Percentiles rank a stretch among this genome's conserved stretches.
Evolutionary conservation across 64 coral and sea anemone species (phyloP).

Genomic region (Dendronephthya gigantea): DNA sequence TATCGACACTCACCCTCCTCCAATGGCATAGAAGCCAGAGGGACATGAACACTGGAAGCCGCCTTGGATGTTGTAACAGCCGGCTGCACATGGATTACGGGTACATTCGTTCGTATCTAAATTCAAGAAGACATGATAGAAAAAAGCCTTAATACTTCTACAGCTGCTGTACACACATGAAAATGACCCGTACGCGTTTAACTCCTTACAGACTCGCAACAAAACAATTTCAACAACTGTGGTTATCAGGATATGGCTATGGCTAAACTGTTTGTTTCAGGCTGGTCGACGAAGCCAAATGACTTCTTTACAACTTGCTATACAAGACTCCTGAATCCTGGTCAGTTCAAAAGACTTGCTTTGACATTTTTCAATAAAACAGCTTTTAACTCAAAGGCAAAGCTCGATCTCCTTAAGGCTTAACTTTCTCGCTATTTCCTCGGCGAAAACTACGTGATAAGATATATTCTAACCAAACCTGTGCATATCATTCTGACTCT

Average conservation of each 20-base stretch:
- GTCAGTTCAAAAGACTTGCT: no score
- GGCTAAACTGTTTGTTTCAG: no score
- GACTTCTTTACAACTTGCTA: no score
- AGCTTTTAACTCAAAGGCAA: background rate
- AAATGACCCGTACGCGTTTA: background rate
- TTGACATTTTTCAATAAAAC: no score
- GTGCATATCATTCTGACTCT: background rate
- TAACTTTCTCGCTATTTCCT: no score
- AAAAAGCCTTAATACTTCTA: background rate
- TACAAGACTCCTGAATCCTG: no score
- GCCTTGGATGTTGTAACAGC: background rate
- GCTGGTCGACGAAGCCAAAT: no score
- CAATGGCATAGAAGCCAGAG: background rate
- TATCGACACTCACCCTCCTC: background rate
- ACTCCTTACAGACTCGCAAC: no score
- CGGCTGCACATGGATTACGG: background rate
- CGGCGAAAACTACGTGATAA: background rate
- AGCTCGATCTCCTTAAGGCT: background rate
- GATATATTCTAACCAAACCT: background rate
- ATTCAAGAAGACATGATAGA: background rate
- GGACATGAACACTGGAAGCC: slow-evolving; percentile 11
- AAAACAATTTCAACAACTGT: no score
- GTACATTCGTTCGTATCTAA: background rate
- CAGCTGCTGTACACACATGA: background rate
- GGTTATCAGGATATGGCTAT: no score